Percentiles rank a stretch among this genome's conserved stretches.
Evolutionary conservation across 2,888 invertebrate genomes (phyloP).

Genomic region (Aelia acuminata): DNA sequence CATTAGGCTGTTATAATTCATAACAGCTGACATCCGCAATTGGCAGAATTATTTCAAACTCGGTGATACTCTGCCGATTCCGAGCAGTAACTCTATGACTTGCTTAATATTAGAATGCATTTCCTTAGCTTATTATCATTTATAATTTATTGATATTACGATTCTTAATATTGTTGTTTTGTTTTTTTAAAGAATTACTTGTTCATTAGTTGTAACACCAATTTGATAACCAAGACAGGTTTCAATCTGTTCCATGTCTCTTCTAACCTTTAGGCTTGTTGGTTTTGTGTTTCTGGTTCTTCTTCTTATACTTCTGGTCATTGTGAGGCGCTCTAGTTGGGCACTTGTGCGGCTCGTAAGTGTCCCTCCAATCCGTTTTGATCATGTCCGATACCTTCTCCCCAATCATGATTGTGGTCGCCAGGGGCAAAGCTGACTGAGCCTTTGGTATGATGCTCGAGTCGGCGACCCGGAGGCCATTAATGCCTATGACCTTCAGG

Average conservation of each 20-base stretch:
- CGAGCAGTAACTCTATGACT: not conserved
- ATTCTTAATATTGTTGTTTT: not conserved
- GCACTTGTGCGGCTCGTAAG: not conserved
- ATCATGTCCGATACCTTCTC: constrained; percentile 67
- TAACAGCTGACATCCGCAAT: not conserved
- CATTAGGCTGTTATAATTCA: not conserved
- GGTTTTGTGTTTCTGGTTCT: not conserved
- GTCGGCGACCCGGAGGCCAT: constrained; percentile 69
- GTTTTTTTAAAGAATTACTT: not conserved
- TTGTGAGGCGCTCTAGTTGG: not conserved
- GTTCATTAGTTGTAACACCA: not conserved
- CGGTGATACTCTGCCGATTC: not conserved
- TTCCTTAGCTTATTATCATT: not conserved
- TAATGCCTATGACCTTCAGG: constrained; percentile 68
- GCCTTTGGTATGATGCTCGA: constrained; percentile 70
- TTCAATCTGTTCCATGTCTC: not conserved
- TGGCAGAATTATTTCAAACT: not conserved
- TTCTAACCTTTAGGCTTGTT: not conserved
- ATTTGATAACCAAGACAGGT: not conserved
- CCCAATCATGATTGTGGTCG: constrained; percentile 67
- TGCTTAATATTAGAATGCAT: not conserved
- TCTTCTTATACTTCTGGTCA: not conserved
- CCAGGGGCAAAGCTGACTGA: constrained; percentile 68
- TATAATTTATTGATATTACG: too few relatives aligned
- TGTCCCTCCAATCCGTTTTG: constrained; percentile 61